Evolutionary conservation across 1,140 invertebrate species (phyloP), one percentile per base, ranked within the genome.

Genomic region (Drosophila truncata): DNA sequence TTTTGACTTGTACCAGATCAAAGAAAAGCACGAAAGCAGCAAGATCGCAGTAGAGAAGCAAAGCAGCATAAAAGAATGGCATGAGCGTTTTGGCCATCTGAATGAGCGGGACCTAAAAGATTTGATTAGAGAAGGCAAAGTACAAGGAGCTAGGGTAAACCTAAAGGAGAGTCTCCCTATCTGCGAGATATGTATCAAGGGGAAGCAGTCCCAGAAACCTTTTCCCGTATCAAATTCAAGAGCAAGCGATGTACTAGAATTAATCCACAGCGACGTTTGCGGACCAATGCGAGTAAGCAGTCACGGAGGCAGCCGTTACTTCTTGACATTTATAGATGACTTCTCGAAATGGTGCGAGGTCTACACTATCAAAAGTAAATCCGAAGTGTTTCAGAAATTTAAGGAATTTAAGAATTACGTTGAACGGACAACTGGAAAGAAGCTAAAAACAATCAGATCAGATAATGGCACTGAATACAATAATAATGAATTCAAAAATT

Each of bases 181-280:
- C n/a, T n/a, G n/a, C 14, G 60, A 71, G 64, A 18, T 63, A 64
- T 57, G 42, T 11, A 57, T 47, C 23, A 70, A 62, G 47, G 49
- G 39, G 49, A 37, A 70, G 41, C 66, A 69, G 16, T 61, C 18
- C 23, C 27, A 27, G 13, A 60, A 46, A 6, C 27, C 41, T 27
- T 31, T 60, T 9, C 41, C 27, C 16, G 39, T 16, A 59, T 44
- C 39, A 46, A 31, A 60, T 31, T 60, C 18, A 46, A 31, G 14
- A 0, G 18, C 18, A 60, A 31, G 57, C 7, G 14, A 23, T 11
- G 18, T 46, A 10, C 27, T 59, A 29, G 14, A 59, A 31, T 5
- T 59, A 23, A 46, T 46, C 27, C 57, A 42, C 39, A 44, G n/a
- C 11, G 55, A 58, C n/a, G 37, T 58, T 29, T 58, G 55, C 25